Evolutionary conservation across 2,888 invertebrate species (phyloP).

Genomic region (Leptinotarsa rubiginosa): DNA sequence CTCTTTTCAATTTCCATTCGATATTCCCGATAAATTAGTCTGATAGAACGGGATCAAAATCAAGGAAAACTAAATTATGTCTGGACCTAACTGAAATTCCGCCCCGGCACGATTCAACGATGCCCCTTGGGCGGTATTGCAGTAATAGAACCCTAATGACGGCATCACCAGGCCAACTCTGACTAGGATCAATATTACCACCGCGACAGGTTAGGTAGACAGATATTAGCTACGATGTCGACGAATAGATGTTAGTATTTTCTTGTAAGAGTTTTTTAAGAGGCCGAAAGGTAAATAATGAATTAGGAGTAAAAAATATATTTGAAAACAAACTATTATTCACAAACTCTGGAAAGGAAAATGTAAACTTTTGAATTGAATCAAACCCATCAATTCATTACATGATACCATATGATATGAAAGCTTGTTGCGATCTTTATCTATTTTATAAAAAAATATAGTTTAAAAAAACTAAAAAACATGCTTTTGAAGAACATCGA

Average conservation of each 20-base stretch:
- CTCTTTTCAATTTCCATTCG: constrained; percentile 29
- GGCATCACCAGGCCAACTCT: constrained; percentile 19
- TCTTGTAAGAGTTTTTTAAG: background rate
- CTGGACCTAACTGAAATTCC: constrained; percentile 21
- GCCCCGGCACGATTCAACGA: constrained; percentile 19
- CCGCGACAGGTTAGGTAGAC: background rate
- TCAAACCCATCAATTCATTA: no score
- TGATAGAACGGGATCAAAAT: constrained; percentile 24
- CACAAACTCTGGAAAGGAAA: no score
- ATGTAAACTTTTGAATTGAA: no score
- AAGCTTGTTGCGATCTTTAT: no score
- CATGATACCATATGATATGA: no score
- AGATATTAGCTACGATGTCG: background rate
- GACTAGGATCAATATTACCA: constrained; percentile 11
- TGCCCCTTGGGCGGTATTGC: constrained; percentile 21
- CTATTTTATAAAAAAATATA: no score
- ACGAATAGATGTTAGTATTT: background rate
- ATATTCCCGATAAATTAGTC: constrained; percentile 27
- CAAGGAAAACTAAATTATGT: constrained; percentile 25
- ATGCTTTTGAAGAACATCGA: no score
- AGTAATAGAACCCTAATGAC: constrained; percentile 28
- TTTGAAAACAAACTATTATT: no score
- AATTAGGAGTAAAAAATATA: no score
- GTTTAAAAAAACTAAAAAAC: no score
- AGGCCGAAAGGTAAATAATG: no score